A percentile compares a stretch with the other conserved stretches of the same genome.
These are phyloP conservation scores for Orgyia antiqua DNA, from an alignment of 2,888 invertebrate species.

Conservation along the genomic window DNA sequence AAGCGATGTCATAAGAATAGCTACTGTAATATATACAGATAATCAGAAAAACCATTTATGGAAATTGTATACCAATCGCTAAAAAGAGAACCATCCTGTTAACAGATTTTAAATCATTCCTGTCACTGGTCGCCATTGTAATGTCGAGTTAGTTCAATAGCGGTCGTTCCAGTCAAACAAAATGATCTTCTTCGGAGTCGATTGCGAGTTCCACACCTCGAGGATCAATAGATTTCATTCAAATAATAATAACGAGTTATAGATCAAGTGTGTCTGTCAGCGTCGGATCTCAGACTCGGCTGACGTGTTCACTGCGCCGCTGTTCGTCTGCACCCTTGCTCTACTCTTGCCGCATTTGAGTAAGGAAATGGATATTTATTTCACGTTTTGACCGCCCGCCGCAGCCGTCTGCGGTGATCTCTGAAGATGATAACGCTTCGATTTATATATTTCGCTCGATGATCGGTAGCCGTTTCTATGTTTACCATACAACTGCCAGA, in stretches of 20 bases:
- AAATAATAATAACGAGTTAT: slow-evolving; percentile 78
- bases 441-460: slow-evolving; percentile 75
- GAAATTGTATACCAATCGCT: slow-evolving; percentile 77
- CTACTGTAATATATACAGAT: slow-evolving; percentile 59
- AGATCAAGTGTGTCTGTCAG: slow-evolving; percentile 60
- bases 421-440: slow-evolving; percentile 69
- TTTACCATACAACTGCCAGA: slow-evolving; percentile 63
- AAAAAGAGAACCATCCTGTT: slow-evolving; percentile 77
- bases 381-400: slow-evolving; percentile 50
- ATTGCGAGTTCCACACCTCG: slow-evolving; percentile 72
- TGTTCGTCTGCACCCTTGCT: slow-evolving; percentile 41
- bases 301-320: slow-evolving; percentile 33
- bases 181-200: slow-evolving; percentile 70
- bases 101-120: slow-evolving; percentile 79
- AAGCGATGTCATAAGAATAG: no score
- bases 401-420: slow-evolving; percentile 64
- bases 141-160: slow-evolving; percentile 77
- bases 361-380: slow-evolving; percentile 77
- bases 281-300: slow-evolving; percentile 29
- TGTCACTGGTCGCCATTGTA: slow-evolving; percentile 72
- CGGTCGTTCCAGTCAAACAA: slow-evolving; percentile 73
- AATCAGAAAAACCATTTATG: slow-evolving; percentile 74
- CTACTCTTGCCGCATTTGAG: slow-evolving; percentile 52
- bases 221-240: slow-evolving; percentile 76
- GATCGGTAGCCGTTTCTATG: slow-evolving; percentile 63